Base-by-base conservation (phyloP, 1,140 invertebrate genomes). In the Neodiprion fabricii region DNA sequence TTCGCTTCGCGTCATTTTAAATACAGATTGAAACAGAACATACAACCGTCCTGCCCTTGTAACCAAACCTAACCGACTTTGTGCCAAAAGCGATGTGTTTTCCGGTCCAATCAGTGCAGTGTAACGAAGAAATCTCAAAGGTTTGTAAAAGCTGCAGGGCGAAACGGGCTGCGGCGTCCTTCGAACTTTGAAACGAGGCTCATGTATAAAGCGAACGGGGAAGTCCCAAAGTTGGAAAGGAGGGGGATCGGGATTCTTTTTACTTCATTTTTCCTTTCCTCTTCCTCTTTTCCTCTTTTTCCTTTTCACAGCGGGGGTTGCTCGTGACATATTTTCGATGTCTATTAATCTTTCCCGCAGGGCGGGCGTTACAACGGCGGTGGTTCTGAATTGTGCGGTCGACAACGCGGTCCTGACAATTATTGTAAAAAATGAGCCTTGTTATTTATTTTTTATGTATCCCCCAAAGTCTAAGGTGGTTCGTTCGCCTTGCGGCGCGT, bases 241-340 rank as follows among this genome's bases (percentile, higher is more conserved):
- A 40, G 5, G 28, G 28, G 28, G 28, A 2, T 40, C 2, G 5
- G 28, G 28, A 40, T 61, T 61, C 53, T 61, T 61, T 17, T 17
- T 61, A 14, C 53, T 61, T 61, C n/a, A 14, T 61, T 61, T 17
- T 61, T 61, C n/a, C 53, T 61, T 61, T 61, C 53, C 8, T 40
- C 5, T 61, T 61, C 53, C 11, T 61, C n/a, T 14, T 40, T 40
- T 40, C 28, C 28, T 40, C 28, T 40, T 40, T 40, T 61, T 61
- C 53, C 53, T 9, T 17, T 14, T 9, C 53, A 12, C 53, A 12
- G 3, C 53, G 9, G 53, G 53, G 53, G 53, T 61, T 61, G 53
- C 53, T 61, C n/a, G 53, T 61, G 53, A 61, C 53, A 61, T 61
- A 61, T 61, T 61, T 61, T 61, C 53, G 53, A 61, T 61, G 53